Evolutionary conservation across 2,888 invertebrate species (phyloP).

Genomic region (Unio delphinus): DNA sequence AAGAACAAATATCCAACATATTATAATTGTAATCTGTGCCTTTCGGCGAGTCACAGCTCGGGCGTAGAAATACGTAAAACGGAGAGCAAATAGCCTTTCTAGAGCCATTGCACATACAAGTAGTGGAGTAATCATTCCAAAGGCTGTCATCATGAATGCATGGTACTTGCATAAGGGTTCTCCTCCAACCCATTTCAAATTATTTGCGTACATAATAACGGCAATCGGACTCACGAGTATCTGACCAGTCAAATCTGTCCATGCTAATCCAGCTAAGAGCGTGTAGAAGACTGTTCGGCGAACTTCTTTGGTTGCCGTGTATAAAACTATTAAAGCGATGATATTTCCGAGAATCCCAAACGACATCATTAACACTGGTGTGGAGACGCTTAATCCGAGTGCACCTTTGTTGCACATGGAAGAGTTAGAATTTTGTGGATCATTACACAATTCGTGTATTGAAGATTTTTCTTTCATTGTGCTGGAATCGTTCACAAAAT

Average conservation of each 20-base stretch:
- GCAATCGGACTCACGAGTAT: constrained; percentile 63
- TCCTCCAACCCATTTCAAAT: constrained; percentile 66
- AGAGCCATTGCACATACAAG: constrained; percentile 70
- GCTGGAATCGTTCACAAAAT: not conserved
- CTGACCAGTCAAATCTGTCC: constrained; percentile 70
- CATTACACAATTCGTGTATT: constrained; percentile 29
- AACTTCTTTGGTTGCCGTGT: constrained; percentile 57
- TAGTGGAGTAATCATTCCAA: constrained; percentile 67
- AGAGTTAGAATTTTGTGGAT: constrained; percentile 14
- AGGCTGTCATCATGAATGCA: constrained; percentile 69
- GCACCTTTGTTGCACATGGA: constrained; percentile 38
- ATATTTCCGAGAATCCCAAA: constrained; percentile 67
- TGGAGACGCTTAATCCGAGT: constrained; percentile 50
- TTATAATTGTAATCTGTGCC: constrained; percentile 50
- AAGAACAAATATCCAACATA: constrained; percentile 54
- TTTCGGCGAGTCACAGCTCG: constrained; percentile 52
- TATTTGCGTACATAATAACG: constrained; percentile 61
- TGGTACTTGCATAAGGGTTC: constrained; percentile 65
- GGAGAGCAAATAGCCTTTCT: constrained; percentile 67
- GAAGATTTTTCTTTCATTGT: constrained; percentile 15
- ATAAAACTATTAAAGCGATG: constrained; percentile 66
- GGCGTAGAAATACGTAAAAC: constrained; percentile 66
- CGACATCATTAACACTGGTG: constrained; percentile 55
- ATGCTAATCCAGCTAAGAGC: constrained; percentile 65
- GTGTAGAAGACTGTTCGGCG: constrained; percentile 67